Evolutionary conservation across 2,797 vertebrate genomes (phyloP), one percentile per base, ranked within the genome.

Genomic region (Sebastes umbrosus): DNA sequence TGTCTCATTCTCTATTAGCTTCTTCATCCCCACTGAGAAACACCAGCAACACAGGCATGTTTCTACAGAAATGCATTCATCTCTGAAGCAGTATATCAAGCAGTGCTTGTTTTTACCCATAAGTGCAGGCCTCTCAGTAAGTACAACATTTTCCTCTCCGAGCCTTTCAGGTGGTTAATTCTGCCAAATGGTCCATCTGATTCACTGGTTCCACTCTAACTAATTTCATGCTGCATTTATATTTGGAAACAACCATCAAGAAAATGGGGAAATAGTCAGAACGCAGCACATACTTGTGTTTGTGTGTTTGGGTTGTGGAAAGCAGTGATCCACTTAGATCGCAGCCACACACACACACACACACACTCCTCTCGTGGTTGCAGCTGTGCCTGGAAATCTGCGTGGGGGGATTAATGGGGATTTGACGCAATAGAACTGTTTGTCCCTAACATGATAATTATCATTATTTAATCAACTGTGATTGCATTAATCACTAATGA

Each of bases 391-490:
- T 85, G 22, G 18, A 78, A 85, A 77, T 88, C 75, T 75, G 77
- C 11, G 6, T 43, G 43, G 46, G 73, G 73, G 80, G 73, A 90
- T 88, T 83, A 88, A 79, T 86, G 43, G 16, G 54, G 63, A 85
- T 88, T 77, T 84, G 60, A 85, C 18, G 54, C 69, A 85, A 79
- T 46, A 63, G 39, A 82, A 81, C 71, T 64, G 29, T 87, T 85
- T 87, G 73, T 76, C 69, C 74, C 74, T 27, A 65, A 85, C 50
- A 69, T 75, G 73, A 90, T 80, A 78, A 88, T 87, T 82, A 78
- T 90, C 75, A 85, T 90, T 87, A 91, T 89, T 90, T 77, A 86
- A 88, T 88, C 80, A 84, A 75, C 70, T 77, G 27, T 64, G 79
- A 87, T 86, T 90, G 59, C 50, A 82, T 87, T 79, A 79, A 77